phyloP scores from a whole-genome alignment of 1,140 invertebrate genomes.

The Zaprionus camerounensis region DNA sequence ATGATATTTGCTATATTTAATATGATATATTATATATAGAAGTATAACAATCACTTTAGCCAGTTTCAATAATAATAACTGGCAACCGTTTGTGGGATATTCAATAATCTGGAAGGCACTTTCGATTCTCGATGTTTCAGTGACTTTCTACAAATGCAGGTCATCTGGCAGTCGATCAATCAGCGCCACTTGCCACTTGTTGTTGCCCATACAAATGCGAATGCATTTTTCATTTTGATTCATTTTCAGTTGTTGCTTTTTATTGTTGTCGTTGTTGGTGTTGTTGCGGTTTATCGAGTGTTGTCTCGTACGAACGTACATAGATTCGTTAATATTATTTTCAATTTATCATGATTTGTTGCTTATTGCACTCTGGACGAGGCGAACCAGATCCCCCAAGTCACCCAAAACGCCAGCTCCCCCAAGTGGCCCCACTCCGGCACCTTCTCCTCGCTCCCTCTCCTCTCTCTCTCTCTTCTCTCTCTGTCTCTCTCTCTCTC shows the following conservation, averaged over 20 bases:
- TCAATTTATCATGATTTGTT: conserved; percentile 69
- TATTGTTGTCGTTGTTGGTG: conserved; percentile 26
- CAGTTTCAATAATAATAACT: neutral
- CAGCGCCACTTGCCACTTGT: conserved; percentile 6
- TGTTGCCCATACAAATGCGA: conserved; percentile 45
- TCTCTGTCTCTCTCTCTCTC: no score
- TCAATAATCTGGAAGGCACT: neutral
- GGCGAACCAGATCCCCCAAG: conserved; percentile 62
- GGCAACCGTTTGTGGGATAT: neutral
- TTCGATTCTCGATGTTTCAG: neutral
- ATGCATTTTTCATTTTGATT: conserved; percentile 74
- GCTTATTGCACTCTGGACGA: conserved; percentile 53
- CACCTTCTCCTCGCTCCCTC: neutral
- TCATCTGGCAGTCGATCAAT: conserved; percentile 15
- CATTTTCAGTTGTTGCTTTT: conserved; percentile 42
- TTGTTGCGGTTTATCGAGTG: conserved; percentile 41
- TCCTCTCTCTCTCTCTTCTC: no score
- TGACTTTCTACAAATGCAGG: neutral
- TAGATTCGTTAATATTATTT: conserved; percentile 60
- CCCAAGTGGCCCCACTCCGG: conserved; percentile 15
- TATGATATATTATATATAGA: no score
- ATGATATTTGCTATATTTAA: no score
- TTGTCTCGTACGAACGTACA: conserved; percentile 17
- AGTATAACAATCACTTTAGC: neutral
- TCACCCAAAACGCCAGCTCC: conserved; percentile 30